These are phyloP conservation scores for Polyommatus iphigenia DNA, from an alignment of 2,888 invertebrate species.

Conservation along the genomic window DNA sequence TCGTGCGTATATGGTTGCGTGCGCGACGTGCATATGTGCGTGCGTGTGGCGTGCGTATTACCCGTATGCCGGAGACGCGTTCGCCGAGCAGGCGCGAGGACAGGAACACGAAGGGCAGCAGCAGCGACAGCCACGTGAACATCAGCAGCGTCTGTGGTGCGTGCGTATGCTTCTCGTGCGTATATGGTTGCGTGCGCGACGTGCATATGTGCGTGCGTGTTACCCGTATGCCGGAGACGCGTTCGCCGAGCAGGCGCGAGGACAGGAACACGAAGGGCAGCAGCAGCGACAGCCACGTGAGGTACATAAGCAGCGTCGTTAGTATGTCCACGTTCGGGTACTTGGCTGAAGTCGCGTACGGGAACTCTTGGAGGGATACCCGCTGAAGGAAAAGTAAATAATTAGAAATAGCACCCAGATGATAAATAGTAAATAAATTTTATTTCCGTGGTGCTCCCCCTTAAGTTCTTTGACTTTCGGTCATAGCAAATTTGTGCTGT, in stretches of 20 bases:
- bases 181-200: background rate
- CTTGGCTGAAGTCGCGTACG: slow-evolving; percentile 54
- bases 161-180: too few relatives aligned
- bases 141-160: slow-evolving; percentile 39
- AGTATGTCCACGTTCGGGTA: background rate
- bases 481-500: too few relatives aligned
- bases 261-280: slow-evolving; percentile 71
- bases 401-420: background rate
- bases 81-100: slow-evolving; percentile 56
- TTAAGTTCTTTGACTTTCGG: too few relatives aligned
- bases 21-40: background rate
- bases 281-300: slow-evolving; percentile 54
- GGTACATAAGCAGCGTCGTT: slow-evolving; percentile 40
- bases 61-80: slow-evolving; percentile 57
- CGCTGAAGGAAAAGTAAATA: slow-evolving; percentile 47
- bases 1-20: too few relatives aligned
- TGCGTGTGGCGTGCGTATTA: slow-evolving; percentile 35
- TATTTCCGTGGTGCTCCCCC: too few relatives aligned
- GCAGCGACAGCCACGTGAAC: slow-evolving; percentile 50
- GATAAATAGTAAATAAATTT: too few relatives aligned
- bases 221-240: slow-evolving; percentile 57
- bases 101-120: slow-evolving; percentile 72
- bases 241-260: slow-evolving; percentile 55
- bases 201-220: slow-evolving; percentile 4
- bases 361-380: slow-evolving; percentile 77